Evolutionary conservation across 2,797 vertebrate species (phyloP), one percentile per base, ranked within the genome.

Genomic region (Xiphophorus birchmanni): DNA sequence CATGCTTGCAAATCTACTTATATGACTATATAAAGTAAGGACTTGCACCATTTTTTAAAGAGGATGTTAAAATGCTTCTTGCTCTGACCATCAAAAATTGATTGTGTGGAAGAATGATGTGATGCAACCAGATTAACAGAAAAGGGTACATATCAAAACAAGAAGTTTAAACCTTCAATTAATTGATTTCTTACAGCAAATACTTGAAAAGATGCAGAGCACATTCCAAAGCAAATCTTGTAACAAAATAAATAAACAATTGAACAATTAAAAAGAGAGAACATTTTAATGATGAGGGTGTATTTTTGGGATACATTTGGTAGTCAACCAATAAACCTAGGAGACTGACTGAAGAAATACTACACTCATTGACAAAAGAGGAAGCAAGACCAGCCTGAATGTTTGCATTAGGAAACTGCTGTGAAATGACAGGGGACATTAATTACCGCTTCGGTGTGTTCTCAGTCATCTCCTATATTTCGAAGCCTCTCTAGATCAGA

Each of bases 401-500:
- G 83, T 84, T 87, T 85, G 45, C 69, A 13, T 77, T 42, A 54
- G 81, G 48, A 11, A 29, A 44, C 52, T 9, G 18, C 48, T 82
- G 75, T 82, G 63, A 83, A 86, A 80, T 17, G 85, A 87, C 78
- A 78, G 82, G 75, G 35, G 21, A 75, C 83, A 85, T 89, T 90
- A 86, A 82, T 80, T 23, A 80, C 60, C 47, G 17, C 74, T 86
- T 88, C 81, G 74, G 77, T 13, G 40, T 77, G 78, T 84, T 89
- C 78, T 92, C 89, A 80, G 77, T 91, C 56, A 17, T 84, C 87
- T 42, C 79, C 17, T 88, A 52, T 2, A 73, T 81, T 84, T 69
- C 44, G 84, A 90, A 86, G 90, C 77, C 87, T 80, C 82, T 87
- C 63, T 76, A 76, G 88, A 91, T 94, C 89, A 90, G 85, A 89